Conservation (phyloP, 2,113 vertebrate genomes). For the Struthio camelus region DNA sequence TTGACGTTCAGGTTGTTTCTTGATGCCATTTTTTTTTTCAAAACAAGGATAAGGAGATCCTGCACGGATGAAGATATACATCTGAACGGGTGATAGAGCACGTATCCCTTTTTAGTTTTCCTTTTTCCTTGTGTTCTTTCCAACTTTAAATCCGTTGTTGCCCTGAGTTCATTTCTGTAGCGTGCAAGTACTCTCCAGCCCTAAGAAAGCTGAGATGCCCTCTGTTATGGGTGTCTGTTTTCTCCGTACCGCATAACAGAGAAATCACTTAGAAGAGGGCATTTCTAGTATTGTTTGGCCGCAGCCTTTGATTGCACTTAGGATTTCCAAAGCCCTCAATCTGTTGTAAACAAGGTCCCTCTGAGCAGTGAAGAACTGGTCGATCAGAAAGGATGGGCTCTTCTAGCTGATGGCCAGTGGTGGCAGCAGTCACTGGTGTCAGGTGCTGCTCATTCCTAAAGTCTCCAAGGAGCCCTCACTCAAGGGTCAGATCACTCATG, state of each 20-base stretch:
- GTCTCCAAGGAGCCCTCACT: not conserved
- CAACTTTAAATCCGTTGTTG: not conserved
- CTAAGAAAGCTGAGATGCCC: accelerated
- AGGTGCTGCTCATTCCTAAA: not conserved
- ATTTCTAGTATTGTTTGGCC: not conserved
- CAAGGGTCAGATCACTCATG: too few relatives aligned
- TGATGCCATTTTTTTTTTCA: not conserved
- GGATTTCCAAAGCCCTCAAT: not conserved
- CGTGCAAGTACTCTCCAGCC: too few relatives aligned
- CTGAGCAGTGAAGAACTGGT: not conserved
- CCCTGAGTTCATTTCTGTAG: not conserved
- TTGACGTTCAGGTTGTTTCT: accelerated
- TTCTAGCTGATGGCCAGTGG: too few relatives aligned
- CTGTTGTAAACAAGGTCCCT: not conserved
- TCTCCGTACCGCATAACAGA: not conserved
- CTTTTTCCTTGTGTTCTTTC: not conserved
- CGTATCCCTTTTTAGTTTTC: not conserved
- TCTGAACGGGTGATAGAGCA: not conserved
- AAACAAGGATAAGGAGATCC: not conserved
- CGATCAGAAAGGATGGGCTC: not conserved
- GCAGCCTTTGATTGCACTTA: not conserved
- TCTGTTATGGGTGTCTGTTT: not conserved
- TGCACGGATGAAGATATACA: not conserved
- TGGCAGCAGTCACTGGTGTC: not conserved
- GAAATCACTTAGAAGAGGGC: not conserved